Evolutionary conservation across 2,797 vertebrate species (phyloP), one percentile per base, ranked within the genome.

Genomic region (Crenuchus spilurus): DNA sequence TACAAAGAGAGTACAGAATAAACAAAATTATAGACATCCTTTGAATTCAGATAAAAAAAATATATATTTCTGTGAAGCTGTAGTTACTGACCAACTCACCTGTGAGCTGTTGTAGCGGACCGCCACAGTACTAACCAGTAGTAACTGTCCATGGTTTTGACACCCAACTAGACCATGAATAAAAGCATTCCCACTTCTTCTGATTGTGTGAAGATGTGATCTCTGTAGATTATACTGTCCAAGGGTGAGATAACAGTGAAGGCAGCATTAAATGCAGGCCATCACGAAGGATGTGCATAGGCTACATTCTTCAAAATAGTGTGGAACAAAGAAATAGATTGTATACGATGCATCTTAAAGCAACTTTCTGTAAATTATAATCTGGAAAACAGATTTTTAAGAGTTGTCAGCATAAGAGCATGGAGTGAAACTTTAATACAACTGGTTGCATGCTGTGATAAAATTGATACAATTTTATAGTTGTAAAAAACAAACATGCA

Each of bases 31-130:
- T 31, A 7, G 10, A 39, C 44, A 42, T 7, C 22, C 11, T n/a
- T 37, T 4, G 4, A 37, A 37, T 37, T 4, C 2, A 33, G 9
- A 51, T 8, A 60, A 42, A 41, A 51, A 28, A 2, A 10, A 5
- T 52, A 18, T 13, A 54, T 16, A 0, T 41, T 16, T 37, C 30
- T 41, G 2, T 5, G 13, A 44, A 4, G 1, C 0, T 26, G 48
- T 20, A 35, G 3, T 18, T 49, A 37, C 39, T 13, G 6, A 3
- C 3, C 16, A 5, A 80, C 83, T 69, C 65, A 93, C 93, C 91
- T 90, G 89, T 46, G 91, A 84, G 79, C 92, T 92, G 85, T 84
- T 92, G 77, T 91, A 83, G 69, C 92, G 87, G 69, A 91, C 74
- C 0, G 87, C 82, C 57, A 87, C 75, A 0, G 88, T 51, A 42